These are phyloP conservation scores for Plebejus anna DNA, from an alignment of 2,888 invertebrate genomes.

Conservation along the genomic window DNA sequence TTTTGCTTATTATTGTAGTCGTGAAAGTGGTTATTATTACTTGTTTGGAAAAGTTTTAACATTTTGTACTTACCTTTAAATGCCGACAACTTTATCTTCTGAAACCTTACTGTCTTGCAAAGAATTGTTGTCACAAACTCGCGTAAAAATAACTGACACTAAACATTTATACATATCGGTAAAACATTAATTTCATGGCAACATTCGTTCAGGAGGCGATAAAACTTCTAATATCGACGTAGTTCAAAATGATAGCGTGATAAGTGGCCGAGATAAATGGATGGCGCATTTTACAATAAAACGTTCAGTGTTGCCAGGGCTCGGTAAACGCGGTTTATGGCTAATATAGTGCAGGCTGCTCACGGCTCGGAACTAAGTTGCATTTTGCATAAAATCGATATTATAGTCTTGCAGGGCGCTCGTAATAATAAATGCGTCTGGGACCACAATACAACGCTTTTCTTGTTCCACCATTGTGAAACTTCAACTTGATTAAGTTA, in stretches of 20 bases:
- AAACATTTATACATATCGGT: slow-evolving; percentile 4
- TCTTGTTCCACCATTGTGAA: slow-evolving; percentile 8
- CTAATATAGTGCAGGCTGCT: slow-evolving; percentile 55
- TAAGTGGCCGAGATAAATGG: slow-evolving; percentile 53
- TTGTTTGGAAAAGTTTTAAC: neutral
- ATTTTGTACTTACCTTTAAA: neutral
- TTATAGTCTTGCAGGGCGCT: slow-evolving; percentile 44
- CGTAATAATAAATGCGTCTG: slow-evolving; percentile 42
- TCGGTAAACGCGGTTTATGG: slow-evolving; percentile 58
- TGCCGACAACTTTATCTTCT: neutral
- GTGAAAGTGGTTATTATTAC: too few species aligned
- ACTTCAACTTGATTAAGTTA: slow-evolving; percentile 26
- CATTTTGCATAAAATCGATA: slow-evolving; percentile 75
- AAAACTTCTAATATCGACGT: slow-evolving; percentile 37
- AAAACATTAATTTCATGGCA: slow-evolving; percentile 10
- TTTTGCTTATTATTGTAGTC: too few species aligned
- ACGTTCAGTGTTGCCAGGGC: slow-evolving; percentile 46
- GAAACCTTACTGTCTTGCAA: neutral
- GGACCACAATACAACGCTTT: slow-evolving; percentile 24
- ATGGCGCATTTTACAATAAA: slow-evolving; percentile 59
- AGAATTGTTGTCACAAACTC: neutral
- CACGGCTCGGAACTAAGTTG: slow-evolving; percentile 58
- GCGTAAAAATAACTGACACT: neutral
- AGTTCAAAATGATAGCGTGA: slow-evolving; percentile 42
- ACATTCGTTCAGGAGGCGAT: slow-evolving; percentile 32